These are phyloP conservation scores for Furcifer pardalis DNA, from an alignment of 2,797 vertebrate species.

Conservation along the genomic window DNA sequence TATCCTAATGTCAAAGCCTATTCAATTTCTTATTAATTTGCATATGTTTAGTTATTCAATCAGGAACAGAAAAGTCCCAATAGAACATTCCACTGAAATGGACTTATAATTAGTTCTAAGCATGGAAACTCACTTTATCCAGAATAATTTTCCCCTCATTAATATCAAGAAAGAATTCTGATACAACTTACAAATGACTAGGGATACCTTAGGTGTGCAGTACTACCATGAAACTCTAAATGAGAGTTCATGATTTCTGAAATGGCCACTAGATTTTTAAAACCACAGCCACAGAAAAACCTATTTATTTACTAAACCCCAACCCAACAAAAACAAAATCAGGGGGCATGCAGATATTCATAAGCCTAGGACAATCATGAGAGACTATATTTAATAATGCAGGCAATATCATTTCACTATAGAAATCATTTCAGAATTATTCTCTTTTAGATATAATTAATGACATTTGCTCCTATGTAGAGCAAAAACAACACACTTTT, in stretches of 20 bases:
- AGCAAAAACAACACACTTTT: too few relatives aligned
- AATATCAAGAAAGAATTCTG: background rate
- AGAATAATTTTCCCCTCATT: background rate
- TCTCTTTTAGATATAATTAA: conserved; percentile 64
- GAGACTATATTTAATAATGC: conserved; percentile 60
- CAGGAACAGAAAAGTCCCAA: too few relatives aligned
- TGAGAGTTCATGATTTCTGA: background rate
- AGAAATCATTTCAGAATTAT: conserved; percentile 52
- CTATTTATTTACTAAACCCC: background rate
- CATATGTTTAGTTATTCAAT: background rate
- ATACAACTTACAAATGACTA: background rate
- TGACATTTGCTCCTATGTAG: too few relatives aligned
- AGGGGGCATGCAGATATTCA: background rate
- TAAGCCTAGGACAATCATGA: conserved; percentile 28
- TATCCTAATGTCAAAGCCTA: conserved; percentile 31
- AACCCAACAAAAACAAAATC: conserved; percentile 22
- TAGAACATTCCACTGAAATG: too few relatives aligned
- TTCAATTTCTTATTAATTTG: conserved; percentile 12
- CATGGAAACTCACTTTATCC: background rate
- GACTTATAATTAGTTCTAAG: background rate
- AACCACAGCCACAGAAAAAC: background rate
- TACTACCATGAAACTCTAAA: background rate
- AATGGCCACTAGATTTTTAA: conserved; percentile 19
- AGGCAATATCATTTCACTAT: conserved; percentile 52
- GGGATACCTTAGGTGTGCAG: background rate